Base-by-base conservation (phyloP, 2,797 vertebrate species). In the Rachycentron canadum region DNA sequence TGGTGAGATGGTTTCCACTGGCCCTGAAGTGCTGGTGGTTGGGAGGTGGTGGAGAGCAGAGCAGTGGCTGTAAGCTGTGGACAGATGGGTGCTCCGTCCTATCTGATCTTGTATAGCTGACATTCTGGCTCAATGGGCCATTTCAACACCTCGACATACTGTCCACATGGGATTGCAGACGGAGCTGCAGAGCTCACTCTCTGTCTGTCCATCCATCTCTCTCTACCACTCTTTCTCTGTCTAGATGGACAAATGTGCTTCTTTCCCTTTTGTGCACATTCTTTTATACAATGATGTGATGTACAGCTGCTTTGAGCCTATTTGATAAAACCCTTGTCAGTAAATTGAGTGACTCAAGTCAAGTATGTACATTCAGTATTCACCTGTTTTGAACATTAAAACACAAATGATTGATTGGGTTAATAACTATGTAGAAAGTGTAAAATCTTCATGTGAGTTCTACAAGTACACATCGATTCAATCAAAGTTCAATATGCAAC, bases 91-190 rank as follows among this genome's bases (percentile, higher is more conserved):
- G 79, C 81, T 89, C 80, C 45, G 12, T 86, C 61, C 87, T 83
- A 86, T 90, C 86, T 81, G 58, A 78, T 88, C 66, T 41, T 86
- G 76, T 91, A 65, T 79, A 78, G 86, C 85, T 87, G 81, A 86
- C 88, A 92, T 90, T 91, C 86, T 92, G 91, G 83, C 89, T 91
- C 86, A 91, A 77, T 85, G 89, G 81, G 68, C 74, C 63, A 66
- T 94, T 92, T 94, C 92, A 93, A 90, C 91, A 92, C 93, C 84
- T 91, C 84, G 34, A 83, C 91, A 91, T 88, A 86, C 73, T 73
- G 88, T 86, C 87, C 84, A 79, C 84, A 67, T 6, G 76, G 83
- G 87, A 86, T 79, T 68, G 69, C 73, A 78, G 56, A 59, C 86
- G 65, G 79, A 81, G 41, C 79, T 38, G 53, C 59, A 62, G 55